These are phyloP conservation scores for Schlechtendalia chinensis DNA, from an alignment of 1,140 invertebrate species.

Conservation along the genomic window DNA sequence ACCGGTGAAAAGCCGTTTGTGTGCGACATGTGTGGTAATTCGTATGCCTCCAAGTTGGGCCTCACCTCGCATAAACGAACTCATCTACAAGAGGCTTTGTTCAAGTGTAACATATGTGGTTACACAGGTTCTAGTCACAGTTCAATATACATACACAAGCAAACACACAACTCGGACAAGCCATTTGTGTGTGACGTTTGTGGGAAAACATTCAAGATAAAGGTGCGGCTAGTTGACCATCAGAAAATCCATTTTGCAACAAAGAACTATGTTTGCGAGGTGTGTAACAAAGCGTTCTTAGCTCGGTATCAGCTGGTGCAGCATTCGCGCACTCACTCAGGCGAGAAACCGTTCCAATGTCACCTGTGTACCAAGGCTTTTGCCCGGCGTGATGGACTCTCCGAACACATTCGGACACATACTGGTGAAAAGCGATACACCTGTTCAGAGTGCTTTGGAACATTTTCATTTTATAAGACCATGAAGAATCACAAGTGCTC, in stretches of 20 bases:
- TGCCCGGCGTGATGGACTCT: slow-evolving; percentile 21
- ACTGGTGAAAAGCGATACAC: slow-evolving; percentile 46
- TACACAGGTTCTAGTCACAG: slow-evolving; percentile 94
- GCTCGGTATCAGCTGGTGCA: slow-evolving; percentile 39
- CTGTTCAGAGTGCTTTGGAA: slow-evolving; percentile 16
- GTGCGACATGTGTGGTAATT: slow-evolving; percentile 45
- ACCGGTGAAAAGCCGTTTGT: slow-evolving; percentile 43
- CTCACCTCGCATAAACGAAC: slow-evolving; percentile 42
- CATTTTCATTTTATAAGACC: slow-evolving; percentile 48
- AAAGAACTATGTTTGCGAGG: slow-evolving; percentile 42
- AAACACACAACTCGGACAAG: slow-evolving; percentile 83
- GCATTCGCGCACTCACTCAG: slow-evolving; percentile 31
- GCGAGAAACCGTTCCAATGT: slow-evolving; percentile 43
- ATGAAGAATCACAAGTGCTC: slow-evolving; percentile 48
- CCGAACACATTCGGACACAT: slow-evolving; percentile 43
- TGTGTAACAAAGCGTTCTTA: slow-evolving; percentile 43
- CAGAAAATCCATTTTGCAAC: slow-evolving; percentile 34
- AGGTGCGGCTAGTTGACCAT: slow-evolving; percentile 93
- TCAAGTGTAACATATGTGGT: slow-evolving; percentile 82
- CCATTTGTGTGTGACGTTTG: slow-evolving; percentile 82
- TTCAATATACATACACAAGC: slow-evolving; percentile 89
- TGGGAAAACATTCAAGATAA: slow-evolving; percentile 88
- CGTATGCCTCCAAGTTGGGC: slow-evolving; percentile 35
- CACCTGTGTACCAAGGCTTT: slow-evolving; percentile 34
- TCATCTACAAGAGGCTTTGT: slow-evolving; percentile 73